These are phyloP conservation scores for Baryphthengus martii DNA, from an alignment of 2,113 vertebrate genomes.

Conservation along the genomic window DNA sequence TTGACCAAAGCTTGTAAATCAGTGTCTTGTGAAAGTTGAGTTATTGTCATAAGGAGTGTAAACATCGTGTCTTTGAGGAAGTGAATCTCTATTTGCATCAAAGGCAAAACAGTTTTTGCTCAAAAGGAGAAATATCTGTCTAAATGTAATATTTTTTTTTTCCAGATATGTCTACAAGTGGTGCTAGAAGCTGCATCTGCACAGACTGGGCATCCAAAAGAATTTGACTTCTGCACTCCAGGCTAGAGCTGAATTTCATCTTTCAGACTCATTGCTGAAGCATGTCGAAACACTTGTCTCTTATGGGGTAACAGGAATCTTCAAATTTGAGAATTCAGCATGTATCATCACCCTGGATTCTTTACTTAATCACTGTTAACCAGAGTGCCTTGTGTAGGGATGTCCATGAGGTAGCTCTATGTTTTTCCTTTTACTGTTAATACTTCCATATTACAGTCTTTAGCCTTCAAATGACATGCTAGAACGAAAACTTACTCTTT, in stretches of 20 bases:
- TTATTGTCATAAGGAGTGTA: background rate
- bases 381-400: background rate
- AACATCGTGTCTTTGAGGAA: background rate
- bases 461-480: background rate
- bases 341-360: background rate
- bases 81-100: background rate
- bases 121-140: background rate
- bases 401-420: accelerated
- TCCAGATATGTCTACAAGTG: background rate
- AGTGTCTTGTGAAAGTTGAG: background rate
- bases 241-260: background rate
- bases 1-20: background rate
- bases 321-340: background rate
- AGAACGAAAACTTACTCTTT: background rate
- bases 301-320: background rate
- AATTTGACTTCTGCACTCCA: background rate
- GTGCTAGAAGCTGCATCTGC: background rate
- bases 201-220: background rate
- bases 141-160: background rate
- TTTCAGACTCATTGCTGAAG: background rate
- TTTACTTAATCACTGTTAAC: background rate
- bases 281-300: background rate
- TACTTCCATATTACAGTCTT: background rate
- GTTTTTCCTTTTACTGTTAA: background rate
- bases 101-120: background rate